Base-by-base conservation (phyloP, 2,113 vertebrate genomes). In the Pseudonaja textilis region DNA sequence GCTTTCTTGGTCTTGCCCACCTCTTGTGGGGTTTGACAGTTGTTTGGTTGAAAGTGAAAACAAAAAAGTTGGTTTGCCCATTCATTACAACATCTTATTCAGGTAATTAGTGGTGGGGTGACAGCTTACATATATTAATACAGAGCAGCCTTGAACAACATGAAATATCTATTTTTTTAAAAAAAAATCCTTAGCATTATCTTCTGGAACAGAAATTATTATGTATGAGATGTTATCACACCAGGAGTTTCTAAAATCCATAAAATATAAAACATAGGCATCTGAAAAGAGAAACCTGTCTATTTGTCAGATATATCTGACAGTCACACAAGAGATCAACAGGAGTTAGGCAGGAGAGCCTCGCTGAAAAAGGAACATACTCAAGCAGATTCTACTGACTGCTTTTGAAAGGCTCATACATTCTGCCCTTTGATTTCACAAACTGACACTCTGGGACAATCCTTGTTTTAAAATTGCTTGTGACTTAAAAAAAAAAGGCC, bases 91-190 rank as follows among this genome's bases (percentile, higher is more conserved):
- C 94, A 74, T 57, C 23, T 50, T 93, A 64, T 56, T 4, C 93
- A 29, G 52, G 29, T 91, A 92, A 85, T 0, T 92, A 92, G 42
- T 57, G 34, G 69, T 39, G 6, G 47, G 90, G 85, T 95, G 92
- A 94, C 4, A 95, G 23, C 11, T 85, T 3, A 0, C 91, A 59
- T 61, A 12, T 93, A 89, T 88, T 94, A 85, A 88, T 93, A 89
- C 8, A 90, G 2, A 50, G 91, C 91, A 86, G 74, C 5, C 91
- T 89, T 55, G 34, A 47, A 6, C 16, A 90, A 9, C 25, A 20
- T 26, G 12, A 88, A 42, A 91, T 59, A 29, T 55, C 18, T 54
- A 12, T 54, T 61, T 59, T 57, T 50, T 0, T 12, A 91, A 91
- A 85, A 26, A 91, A 91, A 45, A 89, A 23, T 20, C 91, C 47